Base-by-base conservation (phyloP, 2,113 vertebrate species). In the Vimba vimba region DNA sequence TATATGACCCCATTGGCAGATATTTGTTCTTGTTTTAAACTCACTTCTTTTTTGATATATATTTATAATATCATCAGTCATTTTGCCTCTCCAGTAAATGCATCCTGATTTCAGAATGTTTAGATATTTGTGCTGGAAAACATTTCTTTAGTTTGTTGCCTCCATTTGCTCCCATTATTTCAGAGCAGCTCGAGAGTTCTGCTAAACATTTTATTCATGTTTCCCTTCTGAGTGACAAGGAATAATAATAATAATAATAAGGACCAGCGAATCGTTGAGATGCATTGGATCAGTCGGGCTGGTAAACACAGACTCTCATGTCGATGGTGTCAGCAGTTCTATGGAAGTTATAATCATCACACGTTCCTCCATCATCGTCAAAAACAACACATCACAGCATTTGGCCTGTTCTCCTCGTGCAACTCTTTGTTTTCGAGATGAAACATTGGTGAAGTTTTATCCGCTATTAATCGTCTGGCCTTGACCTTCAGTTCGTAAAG, bases 401-500 rank as follows among this genome's bases (percentile, higher is more conserved):
- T 71, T 21, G 68, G 33, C 39, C 68, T 39, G 9, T 39, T 71
- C 68, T 71, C 17, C 19, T 23, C 19, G 19, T 0, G 15, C 66
- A 0, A 9, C 33, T 39, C 68, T 71, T 36, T 69, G 30, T 10
- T 21, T 69, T 21, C 17, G 13, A 69, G 66, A 36, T 36, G 17
- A 69, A 39, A 71, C 68, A 39, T 39, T 4, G 9, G 9, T 39
- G 19, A 71, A 71, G 69, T n/a, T 73, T 69, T 23, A 23, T 71
- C 68, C 5, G 45, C 8, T 84, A 90, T 93, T 87, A 81, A 84
- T 92, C 88, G 87, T 89, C 85, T 90, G 89, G 82, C 43, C 12
- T 83, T 92, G 93, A 93, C 92, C 92, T 94, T 93, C 92, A 82
- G 78, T n/a, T 66, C 78, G 85, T 94, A 94, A 94, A 93, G 90